Evolutionary conservation across 2,797 vertebrate species (phyloP).

Genomic region (Echiichthys vipera): DNA sequence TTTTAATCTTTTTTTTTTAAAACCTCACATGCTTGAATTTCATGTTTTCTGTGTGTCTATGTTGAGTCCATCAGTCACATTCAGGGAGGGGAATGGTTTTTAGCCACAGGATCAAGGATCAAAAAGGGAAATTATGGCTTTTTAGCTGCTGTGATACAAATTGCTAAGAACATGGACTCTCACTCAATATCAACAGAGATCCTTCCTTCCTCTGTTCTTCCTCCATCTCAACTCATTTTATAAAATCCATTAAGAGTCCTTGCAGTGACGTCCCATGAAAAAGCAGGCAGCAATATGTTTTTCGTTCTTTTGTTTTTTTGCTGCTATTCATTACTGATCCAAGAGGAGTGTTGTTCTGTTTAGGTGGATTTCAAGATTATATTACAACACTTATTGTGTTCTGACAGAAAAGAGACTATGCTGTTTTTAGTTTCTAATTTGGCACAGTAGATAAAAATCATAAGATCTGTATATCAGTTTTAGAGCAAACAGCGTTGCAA

Average conservation of each 20-base stretch:
- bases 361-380: background rate
- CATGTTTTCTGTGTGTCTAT: conserved; percentile 10
- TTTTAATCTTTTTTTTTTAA: conserved; percentile 37
- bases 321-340: conserved; percentile 49
- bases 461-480: background rate
- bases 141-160: conserved; percentile 24
- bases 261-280: conserved; percentile 26
- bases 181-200: conserved; percentile 1
- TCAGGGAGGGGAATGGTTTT: conserved; percentile 46
- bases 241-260: background rate
- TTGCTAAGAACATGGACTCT: conserved; percentile 5
- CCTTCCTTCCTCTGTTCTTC: conserved; percentile 20
- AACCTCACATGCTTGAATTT: conserved; percentile 18
- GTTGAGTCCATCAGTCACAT: conserved; percentile 27
- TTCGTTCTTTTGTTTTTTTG: conserved; percentile 35
- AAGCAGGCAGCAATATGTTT: conserved; percentile 10
- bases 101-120: conserved; percentile 65
- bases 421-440: conserved; percentile 3
- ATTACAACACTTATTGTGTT: conserved; percentile 32
- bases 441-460: background rate
- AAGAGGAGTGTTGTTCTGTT: conserved; percentile 10
- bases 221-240: background rate
- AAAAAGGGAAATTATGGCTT: conserved; percentile 66
- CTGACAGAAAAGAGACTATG: background rate
- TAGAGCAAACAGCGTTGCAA: background rate